phyloP scores from a whole-genome alignment of 2,797 vertebrate genomes.

The Anableps anableps region DNA sequence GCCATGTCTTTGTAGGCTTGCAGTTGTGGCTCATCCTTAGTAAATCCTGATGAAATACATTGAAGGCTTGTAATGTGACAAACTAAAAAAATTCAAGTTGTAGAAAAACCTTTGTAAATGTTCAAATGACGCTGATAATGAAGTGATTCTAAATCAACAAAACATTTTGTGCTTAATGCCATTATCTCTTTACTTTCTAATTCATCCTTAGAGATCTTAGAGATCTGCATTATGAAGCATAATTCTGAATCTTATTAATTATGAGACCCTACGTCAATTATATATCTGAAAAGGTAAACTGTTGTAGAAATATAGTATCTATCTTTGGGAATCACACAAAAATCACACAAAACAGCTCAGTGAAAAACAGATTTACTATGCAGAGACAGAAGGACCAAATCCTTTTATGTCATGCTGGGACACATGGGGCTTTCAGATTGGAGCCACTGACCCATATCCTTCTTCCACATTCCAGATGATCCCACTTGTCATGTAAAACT shows the following conservation, averaged over 20 bases:
- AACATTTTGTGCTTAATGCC: conserved; percentile 1
- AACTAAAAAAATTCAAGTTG: too few species aligned
- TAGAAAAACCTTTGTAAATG: background rate
- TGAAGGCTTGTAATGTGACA: too few species aligned
- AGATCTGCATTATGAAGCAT: background rate
- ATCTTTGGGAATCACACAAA: background rate
- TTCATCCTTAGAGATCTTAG: background rate
- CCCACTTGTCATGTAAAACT: conserved; percentile 86
- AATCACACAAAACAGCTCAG: conserved; percentile 1
- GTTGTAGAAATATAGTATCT: background rate
- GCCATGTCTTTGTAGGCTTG: too few species aligned
- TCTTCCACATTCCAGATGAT: conserved; percentile 75
- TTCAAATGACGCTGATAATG: background rate
- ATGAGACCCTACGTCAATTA: background rate
- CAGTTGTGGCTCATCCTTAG: too few species aligned
- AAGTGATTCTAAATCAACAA: conserved; percentile 12
- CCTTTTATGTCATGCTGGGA: conserved; percentile 8
- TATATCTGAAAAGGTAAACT: background rate
- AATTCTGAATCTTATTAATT: too few species aligned
- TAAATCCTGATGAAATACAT: too few species aligned
- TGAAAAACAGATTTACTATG: conserved; percentile 33
- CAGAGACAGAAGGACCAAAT: background rate
- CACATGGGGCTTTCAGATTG: conserved; percentile 59
- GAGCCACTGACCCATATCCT: conserved; percentile 76
- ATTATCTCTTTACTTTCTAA: background rate